Evolutionary conservation across 2,797 vertebrate species (phyloP).

Genomic region (Anguilla megastoma): DNA sequence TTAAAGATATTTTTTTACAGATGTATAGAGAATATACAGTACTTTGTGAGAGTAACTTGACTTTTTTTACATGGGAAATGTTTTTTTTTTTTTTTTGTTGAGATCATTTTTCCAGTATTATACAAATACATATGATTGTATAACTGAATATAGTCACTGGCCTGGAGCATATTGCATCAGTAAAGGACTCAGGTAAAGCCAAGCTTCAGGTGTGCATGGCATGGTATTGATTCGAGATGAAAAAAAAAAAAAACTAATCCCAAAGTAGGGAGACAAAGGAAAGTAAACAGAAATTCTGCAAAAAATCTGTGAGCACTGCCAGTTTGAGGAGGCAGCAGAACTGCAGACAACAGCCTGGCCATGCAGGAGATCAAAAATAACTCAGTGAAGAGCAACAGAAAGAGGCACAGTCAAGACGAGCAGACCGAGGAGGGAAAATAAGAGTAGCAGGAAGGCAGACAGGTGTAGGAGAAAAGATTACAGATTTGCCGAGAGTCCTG

Average conservation of each 20-base stretch:
- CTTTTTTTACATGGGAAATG: too few species aligned
- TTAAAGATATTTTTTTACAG: too few species aligned
- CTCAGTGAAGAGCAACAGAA: background rate
- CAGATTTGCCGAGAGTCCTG: background rate
- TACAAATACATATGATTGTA: background rate
- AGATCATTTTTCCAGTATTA: background rate
- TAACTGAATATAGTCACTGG: too few species aligned
- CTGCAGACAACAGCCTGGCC: background rate
- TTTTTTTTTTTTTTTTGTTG: too few species aligned
- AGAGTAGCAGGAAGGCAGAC: background rate
- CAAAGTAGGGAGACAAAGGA: background rate
- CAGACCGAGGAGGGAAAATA: background rate
- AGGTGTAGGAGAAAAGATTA: background rate
- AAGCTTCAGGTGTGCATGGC: too few species aligned
- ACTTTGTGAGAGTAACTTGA: too few species aligned
- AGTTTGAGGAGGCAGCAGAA: background rate
- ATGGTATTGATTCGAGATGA: too few species aligned
- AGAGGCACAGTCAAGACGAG: background rate
- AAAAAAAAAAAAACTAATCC: too few species aligned
- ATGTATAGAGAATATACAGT: too few species aligned
- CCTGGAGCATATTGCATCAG: too few species aligned
- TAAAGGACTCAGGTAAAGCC: too few species aligned
- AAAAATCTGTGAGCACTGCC: background rate
- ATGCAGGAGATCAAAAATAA: background rate
- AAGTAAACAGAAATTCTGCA: background rate